These are phyloP conservation scores for Ophonus ardosiacus DNA, from an alignment of 2,888 invertebrate species.

Conservation along the genomic window DNA sequence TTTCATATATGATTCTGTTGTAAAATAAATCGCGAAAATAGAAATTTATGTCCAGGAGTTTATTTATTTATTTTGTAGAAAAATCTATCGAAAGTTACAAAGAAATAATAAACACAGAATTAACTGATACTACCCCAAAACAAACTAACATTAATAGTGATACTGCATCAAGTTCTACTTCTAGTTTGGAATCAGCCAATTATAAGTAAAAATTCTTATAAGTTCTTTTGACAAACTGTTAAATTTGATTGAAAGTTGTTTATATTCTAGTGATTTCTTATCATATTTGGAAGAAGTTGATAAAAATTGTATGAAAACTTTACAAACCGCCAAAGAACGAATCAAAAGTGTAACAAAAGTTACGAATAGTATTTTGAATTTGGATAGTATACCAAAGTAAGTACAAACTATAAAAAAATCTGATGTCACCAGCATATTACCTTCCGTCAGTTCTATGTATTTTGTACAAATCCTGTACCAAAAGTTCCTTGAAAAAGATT, in stretches of 20 bases:
- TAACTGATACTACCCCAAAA: slow-evolving; percentile 49
- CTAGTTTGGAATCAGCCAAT: slow-evolving; percentile 66
- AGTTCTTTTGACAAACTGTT: slow-evolving; percentile 15
- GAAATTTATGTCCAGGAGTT: no score
- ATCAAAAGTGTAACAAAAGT: slow-evolving; percentile 69
- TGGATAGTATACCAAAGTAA: slow-evolving; percentile 74
- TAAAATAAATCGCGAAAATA: no score
- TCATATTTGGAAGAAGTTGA: slow-evolving; percentile 83
- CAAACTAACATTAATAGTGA: slow-evolving; percentile 20
- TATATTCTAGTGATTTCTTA: slow-evolving; percentile 79
- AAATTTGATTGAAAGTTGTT: slow-evolving; percentile 9
- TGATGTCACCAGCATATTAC: no score
- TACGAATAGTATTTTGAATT: slow-evolving; percentile 69
- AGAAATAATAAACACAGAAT: slow-evolving; percentile 70
- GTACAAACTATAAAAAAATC: slow-evolving; percentile 45
- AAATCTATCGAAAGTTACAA: slow-evolving; percentile 72
- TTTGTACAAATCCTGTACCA: no score
- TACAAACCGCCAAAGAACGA: slow-evolving; percentile 71
- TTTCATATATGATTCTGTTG: no score
- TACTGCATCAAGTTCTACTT: slow-evolving; percentile 57
- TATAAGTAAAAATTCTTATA: slow-evolving; percentile 68
- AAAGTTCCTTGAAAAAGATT: no score
- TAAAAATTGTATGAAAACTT: slow-evolving; percentile 71
- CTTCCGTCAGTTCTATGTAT: no score
- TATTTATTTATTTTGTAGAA: slow-evolving; percentile 68